phyloP scores from a whole-genome alignment of 2,888 invertebrate species.

The Urechis unicinctus region DNA sequence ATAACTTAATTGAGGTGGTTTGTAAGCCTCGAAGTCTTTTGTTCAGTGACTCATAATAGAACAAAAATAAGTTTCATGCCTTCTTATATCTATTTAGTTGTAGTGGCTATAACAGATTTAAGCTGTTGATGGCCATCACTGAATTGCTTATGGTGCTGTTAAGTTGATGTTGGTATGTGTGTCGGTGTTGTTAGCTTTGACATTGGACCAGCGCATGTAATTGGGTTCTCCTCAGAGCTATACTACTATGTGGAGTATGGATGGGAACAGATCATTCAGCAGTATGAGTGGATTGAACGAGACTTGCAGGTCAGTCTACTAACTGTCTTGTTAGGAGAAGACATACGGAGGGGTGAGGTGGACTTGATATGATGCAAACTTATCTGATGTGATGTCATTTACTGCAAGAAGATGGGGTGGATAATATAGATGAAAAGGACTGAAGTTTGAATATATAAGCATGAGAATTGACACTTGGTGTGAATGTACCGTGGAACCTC shows the following conservation, averaged over 20 bases:
- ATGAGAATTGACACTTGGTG: not conserved
- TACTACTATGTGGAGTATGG: slow-evolving; percentile 90
- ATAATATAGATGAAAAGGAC: too few species aligned
- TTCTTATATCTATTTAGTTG: not conserved
- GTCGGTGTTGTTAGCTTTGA: slow-evolving; percentile 50
- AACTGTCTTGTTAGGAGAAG: too few species aligned
- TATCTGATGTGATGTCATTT: too few species aligned
- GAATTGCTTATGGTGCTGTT: too few species aligned
- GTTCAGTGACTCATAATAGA: not conserved
- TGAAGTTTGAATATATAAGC: too few species aligned
- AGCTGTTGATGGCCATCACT: too few species aligned
- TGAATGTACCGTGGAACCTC: not conserved
- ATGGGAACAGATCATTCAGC: slow-evolving; percentile 57
- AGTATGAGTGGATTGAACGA: slow-evolving; percentile 72
- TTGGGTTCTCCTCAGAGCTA: slow-evolving; percentile 84
- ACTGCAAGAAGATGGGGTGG: too few species aligned
- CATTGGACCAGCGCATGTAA: slow-evolving; percentile 57
- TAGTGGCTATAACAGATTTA: too few species aligned
- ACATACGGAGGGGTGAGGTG: too few species aligned
- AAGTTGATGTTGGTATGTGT: not conserved
- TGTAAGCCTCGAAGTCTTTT: too few species aligned
- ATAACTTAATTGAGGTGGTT: not conserved
- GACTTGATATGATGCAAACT: too few species aligned
- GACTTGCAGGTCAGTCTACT: slow-evolving; percentile 62
- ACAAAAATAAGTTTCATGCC: not conserved